Evolutionary conservation across 1,140 invertebrate species (phyloP).

Genomic region (Calliphora vicina): DNA sequence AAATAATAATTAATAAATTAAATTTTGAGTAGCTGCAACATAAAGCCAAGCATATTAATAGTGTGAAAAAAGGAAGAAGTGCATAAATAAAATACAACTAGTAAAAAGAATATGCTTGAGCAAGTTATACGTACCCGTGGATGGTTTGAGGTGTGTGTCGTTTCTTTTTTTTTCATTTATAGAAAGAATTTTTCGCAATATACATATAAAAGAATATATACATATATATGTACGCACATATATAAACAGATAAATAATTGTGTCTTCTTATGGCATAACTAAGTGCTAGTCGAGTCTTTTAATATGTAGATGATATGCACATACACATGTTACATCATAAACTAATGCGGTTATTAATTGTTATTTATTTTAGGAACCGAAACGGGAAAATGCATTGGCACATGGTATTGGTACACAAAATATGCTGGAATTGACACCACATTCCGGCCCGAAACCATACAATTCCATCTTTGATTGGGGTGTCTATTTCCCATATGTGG

Average conservation of each 20-base stretch:
- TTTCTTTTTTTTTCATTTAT: background rate
- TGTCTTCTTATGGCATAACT: background rate
- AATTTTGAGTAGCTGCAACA: background rate
- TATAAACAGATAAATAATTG: background rate
- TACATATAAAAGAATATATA: no score
- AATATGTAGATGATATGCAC: background rate
- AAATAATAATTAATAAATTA: background rate
- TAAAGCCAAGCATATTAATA: background rate
- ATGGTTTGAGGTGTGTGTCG: slow-evolving; percentile 53
- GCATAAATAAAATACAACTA: background rate
- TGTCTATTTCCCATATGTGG: slow-evolving; percentile 60
- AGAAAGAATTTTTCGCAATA: slow-evolving; percentile 2
- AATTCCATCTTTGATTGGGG: slow-evolving; percentile 52
- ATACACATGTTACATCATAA: slow-evolving; percentile 2
- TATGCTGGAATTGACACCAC: slow-evolving; percentile 57
- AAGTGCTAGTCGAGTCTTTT: background rate
- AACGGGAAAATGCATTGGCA: slow-evolving; percentile 46
- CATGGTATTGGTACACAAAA: slow-evolving; percentile 59
- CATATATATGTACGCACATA: background rate
- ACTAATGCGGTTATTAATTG: background rate
- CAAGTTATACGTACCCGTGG: slow-evolving; percentile 51
- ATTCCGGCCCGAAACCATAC: slow-evolving; percentile 54
- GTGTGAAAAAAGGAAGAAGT: background rate
- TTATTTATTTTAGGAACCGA: slow-evolving; percentile 50
- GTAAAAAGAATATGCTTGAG: background rate